Base-by-base conservation (phyloP, 1,140 invertebrate genomes). In the Hydropsyche tenuis region DNA sequence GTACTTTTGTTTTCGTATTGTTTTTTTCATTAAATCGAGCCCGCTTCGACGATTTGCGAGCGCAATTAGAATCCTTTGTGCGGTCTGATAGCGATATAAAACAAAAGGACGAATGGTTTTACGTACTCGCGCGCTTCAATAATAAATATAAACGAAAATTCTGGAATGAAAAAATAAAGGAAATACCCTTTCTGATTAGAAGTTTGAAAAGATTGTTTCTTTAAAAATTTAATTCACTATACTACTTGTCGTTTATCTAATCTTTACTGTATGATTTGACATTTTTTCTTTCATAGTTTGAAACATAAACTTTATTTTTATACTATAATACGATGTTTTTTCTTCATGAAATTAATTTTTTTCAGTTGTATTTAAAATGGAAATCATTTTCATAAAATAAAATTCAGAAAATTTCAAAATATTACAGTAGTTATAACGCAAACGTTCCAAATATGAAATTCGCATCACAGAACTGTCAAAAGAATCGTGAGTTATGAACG, bases 11-110 rank as follows among this genome's bases (percentile, higher is more conserved):
- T 48, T 48, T 16, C 14, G 45, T 4, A 48, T 16, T 48, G 11
- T 68, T 68, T 68, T 27, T n/a, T n/a, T n/a, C n/a, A 68, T 68
- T 68, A 68, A 68, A 68, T 48, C 65, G 22, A 46, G 7, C 62
- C 4, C 25, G 12, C 14, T 12, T 16, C 42, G 16, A 25, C 65
- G 65, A 68, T 68, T 68, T 68, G 65, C 18, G 65, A 68, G 42
- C 45, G 62, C 27, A 64, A 68, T 68, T 68, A 37, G 20, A 25
- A 37, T 20, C 63, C 27, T 62, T 62, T 62, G 23, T 62, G 56
- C 23, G 56, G 56, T 62, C 23, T 62, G 23, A 62, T 62, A 62
- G 23, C n/a, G 5, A 62, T 62, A 23, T 11, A 23, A 23, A 62
- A 62, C 56, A 25, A 62, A 62, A 20, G 7, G 56, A 20, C 18